phyloP scores from a whole-genome alignment of 2,797 vertebrate genomes.

The Rhinophrynus dorsalis region DNA sequence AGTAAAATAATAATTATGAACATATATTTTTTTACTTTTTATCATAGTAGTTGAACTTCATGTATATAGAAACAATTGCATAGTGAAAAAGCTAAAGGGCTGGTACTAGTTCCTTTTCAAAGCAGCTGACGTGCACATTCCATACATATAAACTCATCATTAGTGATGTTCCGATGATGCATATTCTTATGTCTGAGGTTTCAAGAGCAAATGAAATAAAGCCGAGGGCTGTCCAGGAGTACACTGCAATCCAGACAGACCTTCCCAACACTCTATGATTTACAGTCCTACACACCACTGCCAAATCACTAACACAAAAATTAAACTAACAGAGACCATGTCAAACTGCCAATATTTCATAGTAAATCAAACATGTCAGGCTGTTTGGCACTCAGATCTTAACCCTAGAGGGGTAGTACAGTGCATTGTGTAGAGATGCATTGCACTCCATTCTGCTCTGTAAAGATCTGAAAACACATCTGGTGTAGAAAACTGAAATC shows the following conservation, averaged over 20 bases:
- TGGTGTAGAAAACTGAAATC: too few relatives aligned
- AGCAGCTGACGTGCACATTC: slow-evolving; percentile 1
- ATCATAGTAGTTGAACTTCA: too few relatives aligned
- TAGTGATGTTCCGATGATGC: background rate
- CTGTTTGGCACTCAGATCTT: background rate
- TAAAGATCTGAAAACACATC: too few relatives aligned
- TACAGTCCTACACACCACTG: background rate
- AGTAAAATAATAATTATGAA: too few relatives aligned
- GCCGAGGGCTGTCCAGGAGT: background rate
- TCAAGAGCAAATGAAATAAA: background rate
- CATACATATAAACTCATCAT: slow-evolving; percentile 2
- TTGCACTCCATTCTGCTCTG: too few relatives aligned
- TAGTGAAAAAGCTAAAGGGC: too few relatives aligned
- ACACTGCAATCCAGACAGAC: slow-evolving; percentile 30
- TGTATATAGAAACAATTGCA: too few relatives aligned
- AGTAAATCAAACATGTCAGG: background rate
- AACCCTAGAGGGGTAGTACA: too few relatives aligned
- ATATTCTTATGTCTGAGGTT: background rate
- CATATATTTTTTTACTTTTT: too few relatives aligned
- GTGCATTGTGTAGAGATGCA: too few relatives aligned
- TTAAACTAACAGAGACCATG: background rate
- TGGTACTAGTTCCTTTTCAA: too few relatives aligned
- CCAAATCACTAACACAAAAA: background rate
- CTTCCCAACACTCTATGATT: background rate
- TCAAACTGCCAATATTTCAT: background rate